Evolutionary conservation across 2,888 invertebrate species (phyloP), one percentile per base, ranked within the genome.

Genomic region (Lamellibrachia columna): DNA sequence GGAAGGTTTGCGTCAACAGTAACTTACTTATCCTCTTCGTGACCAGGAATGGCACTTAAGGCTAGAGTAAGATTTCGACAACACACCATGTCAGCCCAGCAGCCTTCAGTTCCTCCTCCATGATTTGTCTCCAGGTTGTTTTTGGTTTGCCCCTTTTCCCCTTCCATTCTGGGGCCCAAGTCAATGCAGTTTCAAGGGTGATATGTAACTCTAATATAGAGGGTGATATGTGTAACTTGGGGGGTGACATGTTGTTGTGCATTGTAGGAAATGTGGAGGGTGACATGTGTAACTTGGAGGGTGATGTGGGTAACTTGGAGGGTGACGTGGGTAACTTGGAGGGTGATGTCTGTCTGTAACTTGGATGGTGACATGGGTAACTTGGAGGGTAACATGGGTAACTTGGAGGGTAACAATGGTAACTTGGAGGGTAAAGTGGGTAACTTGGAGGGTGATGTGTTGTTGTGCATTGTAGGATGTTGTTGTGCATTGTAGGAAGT

Each of bases 401-500:
- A 75, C 75, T 75, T 22, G 75, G 22, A 22, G 75, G 15, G 75
- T 75, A 22, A 3, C 6, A 75, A n/a, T 6, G n/a, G 75, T 75
- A 75, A 75, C 75, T 75, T 75, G 75, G 52, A 11, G 52, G 53
- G 53, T 53, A 4, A 91, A 91, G 53, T 52, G 22, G n/a, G 52
- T 91, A 91, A 91, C 53, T 28, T 28, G 75, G 7, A 58, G 11
- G 8, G 75, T 75, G 75, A 75, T 11, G 22, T 92, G 28, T 75
- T 11, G 53, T 53, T 91, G 15, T 53, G n/a, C 7, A 53, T 28
- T 93, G 60, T 90, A 40, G 53, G 52, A 53, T 93, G 93, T 7
- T 9, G 91, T 58, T 40, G 58, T 58, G 75, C 15, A n/a, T 75
- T 75, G 22, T 22, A 96, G 96, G 93, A 95, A 95, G 93, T 99